Base-by-base conservation (phyloP, 2,888 invertebrate species). In the Acleris sparsana region DNA sequence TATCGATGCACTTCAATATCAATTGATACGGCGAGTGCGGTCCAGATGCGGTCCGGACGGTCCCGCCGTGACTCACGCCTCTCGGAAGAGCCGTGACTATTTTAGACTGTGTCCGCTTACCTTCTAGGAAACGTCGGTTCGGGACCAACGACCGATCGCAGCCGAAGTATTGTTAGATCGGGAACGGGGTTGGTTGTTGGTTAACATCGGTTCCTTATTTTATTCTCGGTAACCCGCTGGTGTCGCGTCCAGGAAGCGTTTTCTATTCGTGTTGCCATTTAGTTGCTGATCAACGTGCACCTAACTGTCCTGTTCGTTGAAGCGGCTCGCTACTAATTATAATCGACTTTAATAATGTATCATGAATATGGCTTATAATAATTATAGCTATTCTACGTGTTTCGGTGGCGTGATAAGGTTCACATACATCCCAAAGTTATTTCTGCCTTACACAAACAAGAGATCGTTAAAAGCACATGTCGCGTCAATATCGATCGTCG, bases 91-190 rank as follows among this genome's bases (percentile, higher is more conserved):
- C 86, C 86, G 86, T 77, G 84, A 86, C 90, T 91, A 91, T 92
- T 92, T 91, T 89, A 87, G 88, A 86, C 82, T 89, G 91, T 87
- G 91, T 92, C 90, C 91, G 92, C 90, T 90, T 90, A 88, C 91
- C 87, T 92, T 92, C 92, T 92, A 88, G 87, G 91, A 91, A 91
- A 81, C 83, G 80, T 82, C 39, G 76, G 77, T 80, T 78, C 82
- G 90, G 84, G 92, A 91, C 91, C 91, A 90, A 91, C 89, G 91
- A 91, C 92, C 92, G 88, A 85, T 84, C 87, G 83, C 85, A 83
- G 80, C 83, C 82, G 79, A 82, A 79, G 86, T 92, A 91, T 92
- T 92, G 92, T 92, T 92, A 92, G 91, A 88, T 85, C 86, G 76
- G 77, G 79, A 87, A 87, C 80, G 86, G 84, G 86, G 87, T 87